phyloP scores from a whole-genome alignment of 2,888 invertebrate genomes.

The Psococerastis gibbosa region DNA sequence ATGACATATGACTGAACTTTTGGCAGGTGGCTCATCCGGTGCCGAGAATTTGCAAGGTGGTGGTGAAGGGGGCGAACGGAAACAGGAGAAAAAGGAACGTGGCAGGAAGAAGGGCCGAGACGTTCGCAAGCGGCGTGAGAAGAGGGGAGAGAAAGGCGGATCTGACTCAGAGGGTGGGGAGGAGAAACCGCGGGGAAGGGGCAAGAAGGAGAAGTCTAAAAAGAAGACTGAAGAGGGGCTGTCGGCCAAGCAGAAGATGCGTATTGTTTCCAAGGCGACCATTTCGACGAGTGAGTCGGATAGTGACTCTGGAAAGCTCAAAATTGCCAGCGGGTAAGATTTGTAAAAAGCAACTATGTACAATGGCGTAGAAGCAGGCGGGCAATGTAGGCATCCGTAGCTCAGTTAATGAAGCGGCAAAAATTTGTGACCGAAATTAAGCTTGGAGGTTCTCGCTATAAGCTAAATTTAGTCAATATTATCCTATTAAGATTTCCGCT shows the following conservation, averaged over 20 bases:
- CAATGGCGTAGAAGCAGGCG: no score
- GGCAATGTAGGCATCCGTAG: no score
- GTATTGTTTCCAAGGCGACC: conserved; percentile 84
- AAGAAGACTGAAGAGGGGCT: conserved; percentile 41
- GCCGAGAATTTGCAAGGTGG: conserved; percentile 20
- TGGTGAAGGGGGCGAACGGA: conserved; percentile 21
- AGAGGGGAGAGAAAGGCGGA: conserved; percentile 21
- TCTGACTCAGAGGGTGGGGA: conserved; percentile 40
- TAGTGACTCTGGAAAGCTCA: conserved; percentile 35
- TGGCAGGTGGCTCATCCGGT: conserved; percentile 6
- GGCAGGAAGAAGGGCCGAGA: conserved; percentile 22
- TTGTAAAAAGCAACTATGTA: conserved; percentile 8
- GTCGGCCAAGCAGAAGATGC: conserved; percentile 64
- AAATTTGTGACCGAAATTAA: no score
- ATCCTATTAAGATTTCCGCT: no score
- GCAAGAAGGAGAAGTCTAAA: conserved; percentile 20
- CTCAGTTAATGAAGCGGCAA: no score
- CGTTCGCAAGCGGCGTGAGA: conserved; percentile 22
- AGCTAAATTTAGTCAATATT: no score
- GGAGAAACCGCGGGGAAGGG: conserved; percentile 31
- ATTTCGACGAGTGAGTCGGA: conserved; percentile 81
- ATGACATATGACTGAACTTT: no score
- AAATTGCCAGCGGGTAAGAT: conserved; percentile 29
- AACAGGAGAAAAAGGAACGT: conserved; percentile 24
- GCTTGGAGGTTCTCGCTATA: no score